Conservation (phyloP, 2,113 vertebrate species). For the Lophochroa leadbeateri region DNA sequence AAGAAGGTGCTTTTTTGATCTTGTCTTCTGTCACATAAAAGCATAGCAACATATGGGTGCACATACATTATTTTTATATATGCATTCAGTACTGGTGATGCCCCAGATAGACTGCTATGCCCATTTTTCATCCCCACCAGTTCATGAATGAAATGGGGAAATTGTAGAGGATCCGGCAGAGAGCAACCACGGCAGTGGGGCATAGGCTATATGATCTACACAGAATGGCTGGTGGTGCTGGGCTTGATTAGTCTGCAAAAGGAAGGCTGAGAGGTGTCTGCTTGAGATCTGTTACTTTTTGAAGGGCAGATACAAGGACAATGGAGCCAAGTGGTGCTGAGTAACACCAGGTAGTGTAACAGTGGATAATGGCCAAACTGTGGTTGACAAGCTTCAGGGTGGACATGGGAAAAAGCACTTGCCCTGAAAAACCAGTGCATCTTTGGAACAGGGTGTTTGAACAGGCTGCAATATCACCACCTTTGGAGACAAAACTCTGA, state of each 20-base stretch:
- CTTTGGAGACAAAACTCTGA: not conserved
- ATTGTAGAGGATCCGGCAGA: not conserved
- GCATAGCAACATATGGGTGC: not conserved
- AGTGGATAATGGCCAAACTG: not conserved
- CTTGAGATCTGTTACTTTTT: not conserved
- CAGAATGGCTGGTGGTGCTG: not conserved
- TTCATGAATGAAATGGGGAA: not conserved
- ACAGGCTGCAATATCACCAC: not conserved
- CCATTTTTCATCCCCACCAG: not conserved
- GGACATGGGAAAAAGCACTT: not conserved
- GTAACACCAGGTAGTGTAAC: not conserved
- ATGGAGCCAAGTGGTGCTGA: not conserved
- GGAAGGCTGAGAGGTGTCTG: not conserved
- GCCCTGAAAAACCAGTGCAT: not conserved
- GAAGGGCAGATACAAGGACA: not conserved
- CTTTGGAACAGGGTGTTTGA: not conserved
- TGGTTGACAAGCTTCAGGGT: not conserved
- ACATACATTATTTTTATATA: not conserved
- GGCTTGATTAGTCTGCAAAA: not conserved
- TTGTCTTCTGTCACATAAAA: not conserved
- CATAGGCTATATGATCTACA: not conserved
- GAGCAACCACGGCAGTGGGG: rapidly evolving
- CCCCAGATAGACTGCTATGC: not conserved
- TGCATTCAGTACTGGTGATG: not conserved
- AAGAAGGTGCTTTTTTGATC: not conserved